Evolutionary conservation across 1,140 invertebrate genomes (phyloP).

Genomic region (Conus ventricosus): DNA sequence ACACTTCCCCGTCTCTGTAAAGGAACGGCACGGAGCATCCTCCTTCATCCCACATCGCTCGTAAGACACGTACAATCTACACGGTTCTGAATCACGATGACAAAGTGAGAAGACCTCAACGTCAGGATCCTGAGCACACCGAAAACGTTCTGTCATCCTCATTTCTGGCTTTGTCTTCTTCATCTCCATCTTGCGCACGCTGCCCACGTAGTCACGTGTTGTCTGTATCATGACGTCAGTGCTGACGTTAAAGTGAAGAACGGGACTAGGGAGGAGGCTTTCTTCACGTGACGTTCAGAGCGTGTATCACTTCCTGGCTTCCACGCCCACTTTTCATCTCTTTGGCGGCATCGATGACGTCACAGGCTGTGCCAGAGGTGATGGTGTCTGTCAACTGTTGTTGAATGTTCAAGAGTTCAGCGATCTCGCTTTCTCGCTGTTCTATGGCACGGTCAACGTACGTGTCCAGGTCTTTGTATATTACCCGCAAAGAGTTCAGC

Average conservation of each 20-base stretch:
- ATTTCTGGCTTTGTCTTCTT: not conserved
- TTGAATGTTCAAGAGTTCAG: not conserved
- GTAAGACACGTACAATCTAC: not conserved
- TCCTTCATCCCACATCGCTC: not conserved
- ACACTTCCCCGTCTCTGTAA: not conserved
- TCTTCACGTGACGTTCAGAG: not conserved
- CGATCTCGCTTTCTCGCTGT: not conserved
- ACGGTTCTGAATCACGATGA: not conserved
- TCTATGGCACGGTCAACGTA: not conserved
- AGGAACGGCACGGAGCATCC: not conserved
- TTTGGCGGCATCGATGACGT: not conserved
- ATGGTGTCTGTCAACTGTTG: not conserved
- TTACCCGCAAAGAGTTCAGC: not conserved
- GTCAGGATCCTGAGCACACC: not conserved
- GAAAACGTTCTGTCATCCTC: not conserved
- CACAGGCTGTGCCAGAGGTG: not conserved
- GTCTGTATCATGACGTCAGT: not conserved
- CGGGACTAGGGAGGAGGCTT: not conserved
- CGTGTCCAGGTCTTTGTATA: not conserved
- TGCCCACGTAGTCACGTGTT: constrained; percentile 1
- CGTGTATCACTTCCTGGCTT: not conserved
- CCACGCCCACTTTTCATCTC: not conserved
- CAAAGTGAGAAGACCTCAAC: not conserved
- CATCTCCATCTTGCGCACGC: not conserved
- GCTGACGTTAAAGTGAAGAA: not conserved